Evolutionary conservation across 2,113 vertebrate genomes (phyloP), one percentile per base, ranked within the genome.

Genomic region (Vidua macroura): DNA sequence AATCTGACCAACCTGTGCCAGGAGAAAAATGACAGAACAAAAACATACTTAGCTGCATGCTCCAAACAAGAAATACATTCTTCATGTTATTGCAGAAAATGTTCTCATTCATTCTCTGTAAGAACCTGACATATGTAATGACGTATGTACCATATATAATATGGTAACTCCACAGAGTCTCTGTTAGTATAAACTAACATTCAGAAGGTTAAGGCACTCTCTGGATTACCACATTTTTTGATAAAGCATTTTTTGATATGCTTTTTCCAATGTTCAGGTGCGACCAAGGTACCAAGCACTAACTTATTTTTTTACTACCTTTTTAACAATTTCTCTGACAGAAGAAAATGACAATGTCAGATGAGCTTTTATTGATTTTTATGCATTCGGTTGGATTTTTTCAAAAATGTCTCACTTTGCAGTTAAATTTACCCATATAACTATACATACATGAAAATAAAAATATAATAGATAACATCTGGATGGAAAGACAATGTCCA

Each of bases 1-100:
- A 94, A 99, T 97, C 98, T 99, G 99, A 78, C 98, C 98, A 15
- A 97, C 97, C 99, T 99, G 97, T 23, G 44, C n/a, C 49, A 89
- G 44, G 49, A 43, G 80, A 63, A 84, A 67, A 35, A 35, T 3
- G 44, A 88, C 13, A 76, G 62, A 62, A 60, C 21, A 75, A 90
- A 25, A 48, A n/a, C 11, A 67, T 15, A 48, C 20, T 88, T 43
- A 84, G 53, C 23, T 66, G 31, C 5, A 3, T 17, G 28, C 66
- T 67, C 73, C 35, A 91, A 83, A 59, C 16, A 37, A 55, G 21
- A 90, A 64, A 41, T 18, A 25, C 1, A 8, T 33, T 43, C 76
- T 43, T 68, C 41, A 12, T 41, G 19, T 58, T 75, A 48, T 6
- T 43, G 46, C 86, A 72, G 35, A 91, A 79, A 10, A 27, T 10